A percentile compares a stretch with the other conserved stretches of the same genome.
Conservation (phyloP, 2,797 vertebrate species). For the Cynopterus sphinx region DNA sequence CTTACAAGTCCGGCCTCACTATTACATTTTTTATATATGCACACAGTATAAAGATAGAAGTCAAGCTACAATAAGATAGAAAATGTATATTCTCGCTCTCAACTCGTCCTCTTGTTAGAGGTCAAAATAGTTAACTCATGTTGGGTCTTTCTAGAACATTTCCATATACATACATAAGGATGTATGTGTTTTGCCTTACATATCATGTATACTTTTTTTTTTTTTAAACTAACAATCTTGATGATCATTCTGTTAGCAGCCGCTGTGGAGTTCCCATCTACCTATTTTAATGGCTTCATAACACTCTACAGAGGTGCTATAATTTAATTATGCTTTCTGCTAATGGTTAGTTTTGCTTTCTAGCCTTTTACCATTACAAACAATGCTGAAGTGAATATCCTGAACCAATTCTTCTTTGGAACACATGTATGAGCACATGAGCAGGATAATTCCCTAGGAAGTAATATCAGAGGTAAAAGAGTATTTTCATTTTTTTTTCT, state of each 20-base stretch:
- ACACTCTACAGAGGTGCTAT: neutral
- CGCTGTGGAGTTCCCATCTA: neutral
- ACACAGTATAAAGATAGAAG: neutral
- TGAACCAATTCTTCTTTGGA: neutral
- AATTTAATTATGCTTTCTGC: neutral
- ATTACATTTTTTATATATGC: neutral
- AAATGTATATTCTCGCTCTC: neutral
- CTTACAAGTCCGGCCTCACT: too few species aligned
- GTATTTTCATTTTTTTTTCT: neutral
- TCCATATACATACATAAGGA: neutral
- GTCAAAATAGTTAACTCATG: neutral
- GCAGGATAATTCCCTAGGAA: neutral
- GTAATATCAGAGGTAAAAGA: constrained; percentile 33
- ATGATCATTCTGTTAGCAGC: neutral
- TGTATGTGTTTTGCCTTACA: too few species aligned
- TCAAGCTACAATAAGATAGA: neutral
- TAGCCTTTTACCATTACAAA: neutral
- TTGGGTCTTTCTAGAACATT: neutral
- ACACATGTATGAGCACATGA: neutral
- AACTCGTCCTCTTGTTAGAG: neutral
- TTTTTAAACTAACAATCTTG: neutral
- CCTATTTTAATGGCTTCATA: neutral
- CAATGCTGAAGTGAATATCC: neutral
- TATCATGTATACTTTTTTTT: neutral
- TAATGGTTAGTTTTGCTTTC: neutral